Evolutionary conservation across 2,113 vertebrate genomes (phyloP).

Genomic region (Ptychochromis oligacanthus): DNA sequence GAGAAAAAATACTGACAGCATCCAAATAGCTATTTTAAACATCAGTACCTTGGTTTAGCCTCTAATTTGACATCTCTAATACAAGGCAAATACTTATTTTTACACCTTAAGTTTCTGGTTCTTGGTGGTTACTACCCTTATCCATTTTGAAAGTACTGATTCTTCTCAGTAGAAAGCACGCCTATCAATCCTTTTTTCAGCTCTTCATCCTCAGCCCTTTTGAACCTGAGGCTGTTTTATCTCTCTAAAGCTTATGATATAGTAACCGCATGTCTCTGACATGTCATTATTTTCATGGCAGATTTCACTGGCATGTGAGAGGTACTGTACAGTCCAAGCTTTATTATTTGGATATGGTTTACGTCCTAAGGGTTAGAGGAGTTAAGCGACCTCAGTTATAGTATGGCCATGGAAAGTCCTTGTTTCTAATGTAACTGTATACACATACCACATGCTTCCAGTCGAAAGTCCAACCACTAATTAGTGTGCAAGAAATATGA

Average conservation of each 20-base stretch:
- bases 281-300: not conserved
- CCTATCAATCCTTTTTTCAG: not conserved
- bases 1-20: no score
- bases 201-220: not conserved
- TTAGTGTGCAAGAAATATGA: not conserved
- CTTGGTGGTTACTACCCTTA: not conserved
- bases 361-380: not conserved
- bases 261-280: not conserved
- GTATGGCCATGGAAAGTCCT: not conserved
- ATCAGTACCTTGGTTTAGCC: no score
- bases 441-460: not conserved
- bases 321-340: not conserved
- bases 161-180: not conserved
- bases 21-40: no score
- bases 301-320: not conserved
- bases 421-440: conserved; percentile 6
- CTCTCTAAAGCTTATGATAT: not conserved
- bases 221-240: not conserved
- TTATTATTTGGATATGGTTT: not conserved
- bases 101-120: no score
- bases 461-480: not conserved
- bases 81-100: not conserved
- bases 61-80: no score
- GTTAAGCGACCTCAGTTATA: not conserved
- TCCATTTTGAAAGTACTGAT: not conserved